phyloP scores from a whole-genome alignment of 1,140 invertebrate genomes.

The Portunus trituberculatus region DNA sequence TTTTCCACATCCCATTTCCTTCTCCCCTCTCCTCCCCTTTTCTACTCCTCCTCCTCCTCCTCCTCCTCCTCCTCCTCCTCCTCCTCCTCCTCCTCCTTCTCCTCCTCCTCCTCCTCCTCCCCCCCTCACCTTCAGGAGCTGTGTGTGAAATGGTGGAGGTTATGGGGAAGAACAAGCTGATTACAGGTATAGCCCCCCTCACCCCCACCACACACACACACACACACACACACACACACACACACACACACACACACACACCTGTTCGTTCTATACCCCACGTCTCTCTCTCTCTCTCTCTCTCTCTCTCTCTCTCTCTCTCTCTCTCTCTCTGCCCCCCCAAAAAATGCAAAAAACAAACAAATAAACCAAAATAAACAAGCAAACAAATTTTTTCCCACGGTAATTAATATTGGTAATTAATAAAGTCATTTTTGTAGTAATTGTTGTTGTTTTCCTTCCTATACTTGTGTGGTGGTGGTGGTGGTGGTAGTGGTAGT shows the following conservation, averaged over 20 bases:
- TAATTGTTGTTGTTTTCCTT: background rate
- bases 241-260: background rate
- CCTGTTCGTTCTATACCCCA: background rate
- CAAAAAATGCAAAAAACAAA: no score
- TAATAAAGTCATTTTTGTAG: background rate
- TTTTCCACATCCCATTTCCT: no score
- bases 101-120: background rate
- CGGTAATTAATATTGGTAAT: background rate
- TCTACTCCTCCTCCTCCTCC: background rate
- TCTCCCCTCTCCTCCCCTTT: background rate
- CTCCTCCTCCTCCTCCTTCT: background rate
- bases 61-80: background rate
- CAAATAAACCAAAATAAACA: background rate
- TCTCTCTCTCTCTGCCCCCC: no score
- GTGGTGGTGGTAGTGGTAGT: background rate
- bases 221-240: background rate
- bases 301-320: background rate
- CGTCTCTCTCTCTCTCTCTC: background rate
- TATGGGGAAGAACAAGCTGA: slow-evolving; percentile 38
- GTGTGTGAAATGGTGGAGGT: slow-evolving; percentile 22
- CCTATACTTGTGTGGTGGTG: background rate
- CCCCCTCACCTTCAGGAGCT: background rate
- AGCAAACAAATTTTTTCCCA: background rate
- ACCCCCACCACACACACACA: background rate
- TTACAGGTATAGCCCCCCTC: background rate